Evolutionary conservation across 2,888 invertebrate species (phyloP), one percentile per base, ranked within the genome.

Genomic region (Drosophila paracracens): DNA sequence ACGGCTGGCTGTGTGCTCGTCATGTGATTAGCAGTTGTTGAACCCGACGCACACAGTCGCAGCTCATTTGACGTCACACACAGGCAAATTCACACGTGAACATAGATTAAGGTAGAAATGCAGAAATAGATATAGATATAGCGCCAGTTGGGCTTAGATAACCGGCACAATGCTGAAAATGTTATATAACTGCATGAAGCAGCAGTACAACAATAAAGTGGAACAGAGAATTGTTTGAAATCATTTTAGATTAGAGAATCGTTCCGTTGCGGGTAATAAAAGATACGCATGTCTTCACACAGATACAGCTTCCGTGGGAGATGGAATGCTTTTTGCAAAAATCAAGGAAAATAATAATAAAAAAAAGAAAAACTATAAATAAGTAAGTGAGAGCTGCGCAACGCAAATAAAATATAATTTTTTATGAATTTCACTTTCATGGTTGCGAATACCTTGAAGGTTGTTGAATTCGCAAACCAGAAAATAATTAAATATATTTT

Each of bases 21-120:
- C 81, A 74, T 76, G 83, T 86, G 89, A 83, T 85, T 88, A 85
- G 84, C 85, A 88, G 89, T 85, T 85, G 83, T 86, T 88, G 85
- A 85, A 85, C 89, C 76, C 85, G 62, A 69, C 56, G 58, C 79
- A 69, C 53, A 67, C 69, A 74, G 36, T 29, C 43, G n/a, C 51
- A 70, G 21, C 16, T 51, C 53, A 48, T 50, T 81, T 75, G 75
- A 78, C 81, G 79, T 84, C 74, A 75, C 54, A 66, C 43, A 53
- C 54, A 70, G 54, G 74, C 68, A 69, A 70, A 76, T 79, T 83
- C 70, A 61, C 87, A 71, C 58, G 53, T 51, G 40, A 27, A 58
- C 68, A 59, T 21, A 51, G 38, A 57, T 35, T 61, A 27, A 59
- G 38, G 58, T 52, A 10, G 18, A 29, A 27, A 69, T 64, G 56